phyloP scores from a whole-genome alignment of 1,140 invertebrate genomes.

The Tetramorium alpestre region DNA sequence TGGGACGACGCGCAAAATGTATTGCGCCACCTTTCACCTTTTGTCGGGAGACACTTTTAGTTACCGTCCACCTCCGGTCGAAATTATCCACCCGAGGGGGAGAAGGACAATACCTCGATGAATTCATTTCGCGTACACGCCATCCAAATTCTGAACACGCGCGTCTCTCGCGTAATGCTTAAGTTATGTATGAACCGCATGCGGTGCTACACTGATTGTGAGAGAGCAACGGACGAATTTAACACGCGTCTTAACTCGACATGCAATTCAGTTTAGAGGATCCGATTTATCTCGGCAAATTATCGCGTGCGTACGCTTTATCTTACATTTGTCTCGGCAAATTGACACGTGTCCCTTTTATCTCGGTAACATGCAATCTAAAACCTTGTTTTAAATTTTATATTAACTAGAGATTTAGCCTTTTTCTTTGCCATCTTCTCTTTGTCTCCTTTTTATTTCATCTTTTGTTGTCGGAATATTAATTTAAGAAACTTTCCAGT shows the following conservation, averaged over 20 bases:
- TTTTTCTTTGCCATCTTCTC: not conserved
- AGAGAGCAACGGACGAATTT: not conserved
- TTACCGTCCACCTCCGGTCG: not conserved
- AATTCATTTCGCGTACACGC: constrained; percentile 8
- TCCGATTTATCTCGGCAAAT: not conserved
- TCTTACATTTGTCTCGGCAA: not conserved
- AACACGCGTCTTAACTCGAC: not conserved
- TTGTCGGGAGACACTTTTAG: constrained; percentile 22
- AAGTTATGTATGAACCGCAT: not conserved
- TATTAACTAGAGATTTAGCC: not conserved
- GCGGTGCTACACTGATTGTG: too few relatives aligned
- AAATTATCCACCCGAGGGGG: not conserved
- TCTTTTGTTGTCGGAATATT: not conserved
- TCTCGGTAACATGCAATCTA: not conserved
- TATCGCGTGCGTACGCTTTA: not conserved
- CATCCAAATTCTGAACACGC: constrained; percentile 23
- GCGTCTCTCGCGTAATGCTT: not conserved
- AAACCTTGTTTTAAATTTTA: not conserved
- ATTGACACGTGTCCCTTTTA: not conserved
- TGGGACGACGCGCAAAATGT: constrained; percentile 21
- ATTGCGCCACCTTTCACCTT: constrained; percentile 45
- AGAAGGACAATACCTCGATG: not conserved
- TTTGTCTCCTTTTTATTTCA: not conserved
- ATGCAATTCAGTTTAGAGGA: not conserved
- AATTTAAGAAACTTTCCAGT: not conserved